Conservation (phyloP, 35 echinoderm and acorn worm genomes). For the Ophiothrix spiculata region DNA sequence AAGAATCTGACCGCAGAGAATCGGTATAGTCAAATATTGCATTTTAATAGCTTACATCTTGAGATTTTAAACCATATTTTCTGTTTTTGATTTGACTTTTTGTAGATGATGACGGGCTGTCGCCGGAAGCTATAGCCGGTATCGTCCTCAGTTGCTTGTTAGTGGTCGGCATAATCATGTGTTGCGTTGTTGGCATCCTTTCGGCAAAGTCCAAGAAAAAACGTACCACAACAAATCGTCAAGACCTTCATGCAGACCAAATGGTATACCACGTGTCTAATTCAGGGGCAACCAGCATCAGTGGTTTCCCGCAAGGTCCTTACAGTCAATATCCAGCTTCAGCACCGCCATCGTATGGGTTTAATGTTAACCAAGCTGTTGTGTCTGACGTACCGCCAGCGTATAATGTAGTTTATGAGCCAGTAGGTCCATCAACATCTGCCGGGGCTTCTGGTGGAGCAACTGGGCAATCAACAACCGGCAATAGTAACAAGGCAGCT, state of each 20-base stretch:
- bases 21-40: too few relatives aligned
- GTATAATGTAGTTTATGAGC: too few relatives aligned
- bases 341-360: not conserved
- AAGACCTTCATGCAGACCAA: not conserved
- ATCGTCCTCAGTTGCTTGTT: not conserved
- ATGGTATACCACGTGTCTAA: not conserved
- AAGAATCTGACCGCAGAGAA: too few relatives aligned
- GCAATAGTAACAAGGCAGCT: too few relatives aligned
- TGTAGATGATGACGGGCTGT: not conserved
- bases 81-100: too few relatives aligned
- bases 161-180: not conserved
- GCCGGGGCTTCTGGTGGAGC: too few relatives aligned
- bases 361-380: too few relatives aligned
- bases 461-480: too few relatives aligned
- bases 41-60: too few relatives aligned
- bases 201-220: not conserved
- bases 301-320: not conserved
- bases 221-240: not conserved
- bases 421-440: too few relatives aligned
- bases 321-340: not conserved
- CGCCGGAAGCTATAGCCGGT: not conserved
- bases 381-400: too few relatives aligned
- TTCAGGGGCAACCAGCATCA: not conserved
- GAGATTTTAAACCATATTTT: too few relatives aligned
- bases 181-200: not conserved